These are phyloP conservation scores for Orchestia grillus DNA, from an alignment of 1,140 invertebrate species.

Conservation along the genomic window DNA sequence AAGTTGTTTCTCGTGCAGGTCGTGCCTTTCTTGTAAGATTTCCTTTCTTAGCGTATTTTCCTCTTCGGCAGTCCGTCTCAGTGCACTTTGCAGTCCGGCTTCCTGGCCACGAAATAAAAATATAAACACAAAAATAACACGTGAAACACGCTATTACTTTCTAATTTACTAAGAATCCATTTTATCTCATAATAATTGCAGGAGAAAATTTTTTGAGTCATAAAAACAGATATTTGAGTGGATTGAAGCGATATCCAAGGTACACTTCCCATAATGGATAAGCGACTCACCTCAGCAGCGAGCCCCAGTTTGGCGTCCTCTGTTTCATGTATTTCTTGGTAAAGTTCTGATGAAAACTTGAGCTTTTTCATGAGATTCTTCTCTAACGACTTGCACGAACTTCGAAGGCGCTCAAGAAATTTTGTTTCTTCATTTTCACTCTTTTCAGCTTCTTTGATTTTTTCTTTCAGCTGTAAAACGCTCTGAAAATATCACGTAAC, in stretches of 20 bases:
- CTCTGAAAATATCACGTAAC: neutral
- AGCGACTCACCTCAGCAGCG: neutral
- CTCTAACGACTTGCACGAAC: neutral
- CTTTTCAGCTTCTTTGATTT: conserved; percentile 36
- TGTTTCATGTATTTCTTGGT: conserved; percentile 6
- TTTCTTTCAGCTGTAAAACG: neutral
- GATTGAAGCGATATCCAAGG: neutral
- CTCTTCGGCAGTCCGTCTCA: neutral
- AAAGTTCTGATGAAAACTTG: conserved; percentile 13
- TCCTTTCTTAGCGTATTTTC: neutral
- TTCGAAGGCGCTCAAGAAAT: neutral
- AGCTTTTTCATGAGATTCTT: neutral
- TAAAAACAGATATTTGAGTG: neutral
- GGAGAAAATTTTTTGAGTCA: neutral
- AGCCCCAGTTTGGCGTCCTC: neutral
- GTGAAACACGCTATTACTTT: neutral
- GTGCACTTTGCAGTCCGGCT: conserved; percentile 20
- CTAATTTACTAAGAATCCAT: too few species aligned
- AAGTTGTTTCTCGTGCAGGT: neutral
- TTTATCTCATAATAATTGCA: neutral
- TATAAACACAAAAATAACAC: neutral
- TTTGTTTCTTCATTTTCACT: neutral
- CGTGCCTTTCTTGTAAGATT: neutral
- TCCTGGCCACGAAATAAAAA: neutral
- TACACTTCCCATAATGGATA: neutral